Conservation (phyloP, 1,140 invertebrate genomes). For the Zaprionus ghesquierei region DNA sequence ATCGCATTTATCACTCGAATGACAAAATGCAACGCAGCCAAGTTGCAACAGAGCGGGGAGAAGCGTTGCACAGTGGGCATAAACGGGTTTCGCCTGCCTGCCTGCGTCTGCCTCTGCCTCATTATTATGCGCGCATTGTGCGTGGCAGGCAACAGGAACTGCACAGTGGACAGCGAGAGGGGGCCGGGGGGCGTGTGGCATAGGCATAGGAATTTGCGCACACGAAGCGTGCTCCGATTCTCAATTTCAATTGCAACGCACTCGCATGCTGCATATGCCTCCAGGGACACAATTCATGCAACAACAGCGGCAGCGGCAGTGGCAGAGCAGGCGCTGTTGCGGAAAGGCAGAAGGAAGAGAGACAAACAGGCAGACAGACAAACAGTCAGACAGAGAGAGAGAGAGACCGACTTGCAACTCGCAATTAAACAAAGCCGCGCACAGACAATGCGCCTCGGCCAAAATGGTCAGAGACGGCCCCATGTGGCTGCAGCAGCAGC, state of each 20-base stretch:
- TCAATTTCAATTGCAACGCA: slow-evolving; percentile 65
- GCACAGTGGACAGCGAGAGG: slow-evolving; percentile 7
- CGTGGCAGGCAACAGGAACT: slow-evolving; percentile 75
- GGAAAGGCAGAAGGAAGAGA: not conserved
- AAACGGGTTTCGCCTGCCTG: slow-evolving; percentile 57
- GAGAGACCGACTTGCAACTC: slow-evolving; percentile 23
- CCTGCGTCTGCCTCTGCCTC: slow-evolving; percentile 39
- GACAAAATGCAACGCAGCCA: slow-evolving; percentile 62
- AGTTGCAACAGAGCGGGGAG: slow-evolving; percentile 10
- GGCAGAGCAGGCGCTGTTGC: not conserved
- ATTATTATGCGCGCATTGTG: slow-evolving; percentile 81
- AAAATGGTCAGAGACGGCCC: slow-evolving; percentile 42
- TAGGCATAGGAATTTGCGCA: slow-evolving; percentile 69
- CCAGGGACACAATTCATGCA: slow-evolving; percentile 65
- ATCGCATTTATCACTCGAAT: slow-evolving; percentile 69
- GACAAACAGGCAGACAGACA: not conserved
- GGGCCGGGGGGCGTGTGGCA: slow-evolving; percentile 6
- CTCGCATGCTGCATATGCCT: slow-evolving; percentile 65
- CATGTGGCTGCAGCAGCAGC: slow-evolving; percentile 36
- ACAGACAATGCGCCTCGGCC: slow-evolving; percentile 45
- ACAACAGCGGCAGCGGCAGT: slow-evolving; percentile 2
- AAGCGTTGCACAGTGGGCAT: slow-evolving; percentile 29
- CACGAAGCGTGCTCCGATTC: slow-evolving; percentile 78
- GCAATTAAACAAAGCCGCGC: slow-evolving; percentile 75
- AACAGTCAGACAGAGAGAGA: not conserved